Conservation (phyloP, 2,113 vertebrate genomes). For the Tupaia tana region DNA sequence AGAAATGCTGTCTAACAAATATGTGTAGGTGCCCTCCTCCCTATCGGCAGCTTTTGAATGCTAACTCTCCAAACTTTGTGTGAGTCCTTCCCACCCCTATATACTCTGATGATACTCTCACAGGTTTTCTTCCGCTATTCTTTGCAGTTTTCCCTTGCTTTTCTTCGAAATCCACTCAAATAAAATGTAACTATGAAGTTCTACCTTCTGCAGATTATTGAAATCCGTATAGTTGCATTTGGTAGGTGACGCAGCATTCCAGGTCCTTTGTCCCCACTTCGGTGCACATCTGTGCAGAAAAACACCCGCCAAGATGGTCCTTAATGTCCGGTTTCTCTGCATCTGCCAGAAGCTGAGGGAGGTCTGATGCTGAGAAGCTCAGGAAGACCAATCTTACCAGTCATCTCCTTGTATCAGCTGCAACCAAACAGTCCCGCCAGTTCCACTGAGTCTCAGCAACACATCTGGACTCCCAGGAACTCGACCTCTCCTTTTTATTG, state of each 20-base stretch:
- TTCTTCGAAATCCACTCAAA: constrained; percentile 36
- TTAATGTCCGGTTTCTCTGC: neutral
- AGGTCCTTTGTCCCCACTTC: neutral
- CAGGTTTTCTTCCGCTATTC: neutral
- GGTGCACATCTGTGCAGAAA: neutral
- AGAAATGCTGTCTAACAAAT: neutral
- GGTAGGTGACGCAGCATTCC: constrained; percentile 45
- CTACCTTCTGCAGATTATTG: constrained; percentile 15
- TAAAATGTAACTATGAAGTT: neutral
- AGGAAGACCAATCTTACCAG: neutral
- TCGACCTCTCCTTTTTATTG: neutral
- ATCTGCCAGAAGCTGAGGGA: neutral
- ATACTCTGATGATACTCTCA: neutral
- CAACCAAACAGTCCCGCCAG: neutral
- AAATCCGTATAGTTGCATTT: neutral
- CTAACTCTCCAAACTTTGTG: neutral
- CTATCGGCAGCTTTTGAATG: neutral
- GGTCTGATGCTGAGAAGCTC: neutral
- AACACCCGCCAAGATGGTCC: neutral
- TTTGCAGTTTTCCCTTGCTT: neutral
- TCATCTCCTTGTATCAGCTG: neutral
- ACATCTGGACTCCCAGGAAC: neutral
- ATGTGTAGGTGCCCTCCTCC: no score
- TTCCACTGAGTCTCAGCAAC: neutral
- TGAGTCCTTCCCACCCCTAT: neutral